Evolutionary conservation across 2,888 invertebrate species (phyloP).

Genomic region (Ophraella communa): DNA sequence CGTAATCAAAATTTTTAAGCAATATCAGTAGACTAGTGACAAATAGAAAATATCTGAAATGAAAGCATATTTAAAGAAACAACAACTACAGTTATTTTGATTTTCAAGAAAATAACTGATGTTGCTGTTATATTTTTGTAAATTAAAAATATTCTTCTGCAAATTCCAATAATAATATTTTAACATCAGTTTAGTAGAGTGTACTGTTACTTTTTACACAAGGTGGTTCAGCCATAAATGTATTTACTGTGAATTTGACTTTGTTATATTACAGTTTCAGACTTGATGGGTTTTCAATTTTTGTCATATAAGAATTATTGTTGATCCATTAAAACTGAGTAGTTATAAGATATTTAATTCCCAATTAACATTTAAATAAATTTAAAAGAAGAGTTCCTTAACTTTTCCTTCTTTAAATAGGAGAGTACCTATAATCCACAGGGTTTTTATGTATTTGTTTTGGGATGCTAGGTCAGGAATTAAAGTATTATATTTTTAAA

Average conservation of each 20-base stretch:
- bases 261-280: background rate
- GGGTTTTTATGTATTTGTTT: too few species aligned
- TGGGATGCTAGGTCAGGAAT: too few species aligned
- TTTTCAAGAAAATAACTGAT: slow-evolving; percentile 35
- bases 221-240: background rate
- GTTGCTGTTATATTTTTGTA: slow-evolving; percentile 42
- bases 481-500: too few species aligned
- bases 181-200: background rate
- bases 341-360: too few species aligned
- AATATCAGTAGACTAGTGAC: slow-evolving; percentile 1
- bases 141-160: slow-evolving; percentile 8
- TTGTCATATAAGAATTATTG: too few species aligned
- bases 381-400: too few species aligned
- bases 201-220: background rate
- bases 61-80: slow-evolving; percentile 33
- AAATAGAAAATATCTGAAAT: slow-evolving; percentile 13
- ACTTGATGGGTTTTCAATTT: too few species aligned
- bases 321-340: too few species aligned
- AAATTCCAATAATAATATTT: slow-evolving; percentile 1
- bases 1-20: slow-evolving; percentile 7
- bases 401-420: too few species aligned
- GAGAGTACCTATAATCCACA: too few species aligned
- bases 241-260: too few species aligned
- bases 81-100: slow-evolving; percentile 21
- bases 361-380: too few species aligned